Evolutionary conservation across 2,888 invertebrate species (phyloP), one percentile per base, ranked within the genome.

Genomic region (Ceramica pisi): DNA sequence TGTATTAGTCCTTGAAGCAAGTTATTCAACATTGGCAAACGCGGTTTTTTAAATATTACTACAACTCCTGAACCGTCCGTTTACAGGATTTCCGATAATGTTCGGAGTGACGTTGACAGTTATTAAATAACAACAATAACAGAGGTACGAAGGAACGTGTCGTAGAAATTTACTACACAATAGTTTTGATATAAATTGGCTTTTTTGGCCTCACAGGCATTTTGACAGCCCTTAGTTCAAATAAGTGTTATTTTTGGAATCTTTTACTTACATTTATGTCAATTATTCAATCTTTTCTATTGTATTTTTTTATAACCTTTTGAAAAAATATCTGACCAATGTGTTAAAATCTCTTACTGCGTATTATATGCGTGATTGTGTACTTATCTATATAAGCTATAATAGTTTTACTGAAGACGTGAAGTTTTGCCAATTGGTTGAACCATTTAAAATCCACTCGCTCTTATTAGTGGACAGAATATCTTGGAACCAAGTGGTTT

Each of bases 91-190:
- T 46, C 65, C 31, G 21, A 59, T 46, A 67, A 23, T 38, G 8
- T 10, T 0, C 3, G 10, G 35, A 63, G 51, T 72, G 81, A 83
- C 64, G 23, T 55, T 77, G 77, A 77, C 77, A 70, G 61, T 81
- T 72, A 83, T 83, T 68, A 61, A 72, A 81, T 83, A 73, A 82
- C 35, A 67, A 75, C 51, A 65, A 48, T 44, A 72, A 70, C 63
- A 64, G 60, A 66, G 62, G 59, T 26, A 51, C 35, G 26, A 19
- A n/a, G 57, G 21, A 67, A 41, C 16, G 10, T 66, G 72, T 68
- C 67, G 51, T n/a, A 78, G 44, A 66, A 67, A 75, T 77, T 57
- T 23, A 44, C 53, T 26, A 38, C 2, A 56, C 2, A 69, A 72
- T 67, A 57, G 31, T 56, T 57, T 56, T 57, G 56, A 64, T 69